Evolutionary conservation across 2,888 invertebrate genomes (phyloP), one percentile per base, ranked within the genome.

Genomic region (Macrophya annulata): DNA sequence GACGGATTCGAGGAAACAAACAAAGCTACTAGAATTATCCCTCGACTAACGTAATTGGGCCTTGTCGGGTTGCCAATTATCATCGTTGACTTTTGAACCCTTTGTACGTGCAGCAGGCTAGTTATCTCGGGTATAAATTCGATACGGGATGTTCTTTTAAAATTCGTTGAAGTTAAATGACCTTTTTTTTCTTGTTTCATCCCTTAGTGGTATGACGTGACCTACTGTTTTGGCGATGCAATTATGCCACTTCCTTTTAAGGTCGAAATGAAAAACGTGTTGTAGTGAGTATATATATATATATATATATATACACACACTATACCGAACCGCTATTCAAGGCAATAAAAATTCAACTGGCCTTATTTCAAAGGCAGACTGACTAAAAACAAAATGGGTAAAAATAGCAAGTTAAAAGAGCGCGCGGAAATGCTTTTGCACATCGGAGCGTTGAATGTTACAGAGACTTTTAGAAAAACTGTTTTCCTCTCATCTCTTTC

Each of bases 1-100:
- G 51, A 81, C n/a, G 43, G 81, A 62, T 25, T 81, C 31, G 21
- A 59, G 81, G 62, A 81, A 62, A 62, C 59, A 81, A 81, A 81
- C 81, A 81, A 81, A 59, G 62, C 81, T 37, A 8, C 40, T 43
- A 62, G 62, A 81, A 62, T 81, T 81, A 62, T 62, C 81, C 81
- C 59, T 62, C 62, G 40, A 62, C n/a, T 40, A 59, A 81, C 59
- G 59, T 81, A 81, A 81, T 81, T 81, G 81, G 51, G 21, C 81
- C 81, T 81, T 81, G 81, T 81, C 81, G 62, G 62, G 62, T 59
- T 62, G 59, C 81, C 81, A 81, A 81, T 81, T 81, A 81, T 81
- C 81, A 43, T 40, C 12, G 59, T 62, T 40, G 62, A 62, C 62
- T 81, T 81, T 81, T 43, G 40, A 62, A 62, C 62, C 81, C 81